Evolutionary conservation across 37 sponge, comb jelly and placozoan species (phyloP).

Genomic region (Dysidea cf. avara): DNA sequence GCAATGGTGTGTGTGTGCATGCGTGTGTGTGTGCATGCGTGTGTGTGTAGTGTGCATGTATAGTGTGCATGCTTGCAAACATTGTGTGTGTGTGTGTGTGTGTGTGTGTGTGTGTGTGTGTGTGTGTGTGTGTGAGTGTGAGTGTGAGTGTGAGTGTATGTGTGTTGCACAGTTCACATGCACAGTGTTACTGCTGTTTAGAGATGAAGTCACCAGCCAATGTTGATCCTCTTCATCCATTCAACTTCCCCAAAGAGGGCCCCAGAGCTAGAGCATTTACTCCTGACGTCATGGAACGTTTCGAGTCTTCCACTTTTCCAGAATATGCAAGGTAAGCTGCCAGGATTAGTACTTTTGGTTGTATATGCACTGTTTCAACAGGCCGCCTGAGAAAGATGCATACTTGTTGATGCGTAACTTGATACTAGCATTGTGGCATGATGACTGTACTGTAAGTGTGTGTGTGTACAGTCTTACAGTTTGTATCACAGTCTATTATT

Average conservation of each 20-base stretch:
- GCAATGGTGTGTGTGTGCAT: no score
- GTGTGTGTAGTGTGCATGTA: no score
- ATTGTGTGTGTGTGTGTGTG: no score
- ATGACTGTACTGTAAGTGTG: conserved; percentile 59
- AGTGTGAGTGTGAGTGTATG: background rate
- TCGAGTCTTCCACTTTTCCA: conserved; percentile 72
- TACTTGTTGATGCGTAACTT: conserved; percentile 82
- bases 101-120: no score
- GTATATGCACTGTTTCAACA: no score
- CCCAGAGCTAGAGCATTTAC: conserved; percentile 83
- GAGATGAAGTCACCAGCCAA: no score
- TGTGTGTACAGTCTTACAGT: no score
- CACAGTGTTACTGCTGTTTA: background rate
- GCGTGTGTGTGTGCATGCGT: conserved; percentile 32
- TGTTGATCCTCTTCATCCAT: conserved; percentile 68
- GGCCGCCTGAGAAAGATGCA: conserved; percentile 43
- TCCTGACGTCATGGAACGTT: conserved; percentile 81
- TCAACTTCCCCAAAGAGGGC: conserved; percentile 84
- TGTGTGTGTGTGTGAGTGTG: conserved; percentile 4
- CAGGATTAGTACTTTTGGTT: background rate
- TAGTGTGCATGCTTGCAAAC: no score
- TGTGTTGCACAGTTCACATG: background rate
- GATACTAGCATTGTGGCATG: conserved; percentile 83
- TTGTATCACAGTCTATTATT: no score
- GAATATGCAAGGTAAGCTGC: conserved; percentile 50